These are phyloP conservation scores for Blera fallax DNA, from an alignment of 2,888 invertebrate genomes.

Conservation along the genomic window DNA sequence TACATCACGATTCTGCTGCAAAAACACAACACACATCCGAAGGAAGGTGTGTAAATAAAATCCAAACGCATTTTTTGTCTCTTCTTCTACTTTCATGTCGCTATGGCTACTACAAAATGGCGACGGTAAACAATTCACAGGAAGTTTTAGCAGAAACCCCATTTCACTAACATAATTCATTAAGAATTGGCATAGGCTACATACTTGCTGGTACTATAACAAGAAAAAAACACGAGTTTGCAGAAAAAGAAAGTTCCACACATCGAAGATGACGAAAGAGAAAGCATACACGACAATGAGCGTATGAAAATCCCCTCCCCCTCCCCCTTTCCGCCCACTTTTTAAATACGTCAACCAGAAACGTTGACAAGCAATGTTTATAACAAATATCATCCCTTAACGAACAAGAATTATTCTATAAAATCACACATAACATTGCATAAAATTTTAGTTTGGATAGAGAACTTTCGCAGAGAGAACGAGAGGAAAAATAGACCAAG, in stretches of 20 bases:
- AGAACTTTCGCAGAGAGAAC: slow-evolving; percentile 35
- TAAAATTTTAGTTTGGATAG: slow-evolving; percentile 58
- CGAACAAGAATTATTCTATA: background rate
- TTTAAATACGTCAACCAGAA: background rate
- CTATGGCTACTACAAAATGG: slow-evolving; percentile 64
- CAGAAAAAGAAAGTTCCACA: slow-evolving; percentile 62
- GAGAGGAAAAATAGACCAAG: slow-evolving; percentile 69
- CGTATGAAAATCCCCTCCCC: background rate
- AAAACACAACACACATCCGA: slow-evolving; percentile 2
- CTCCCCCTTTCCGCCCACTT: background rate
- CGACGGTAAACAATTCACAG: slow-evolving; percentile 60
- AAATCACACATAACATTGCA: background rate
- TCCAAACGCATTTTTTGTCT: slow-evolving; percentile 18
- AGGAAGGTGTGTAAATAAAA: slow-evolving; percentile 24
- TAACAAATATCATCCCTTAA: slow-evolving; percentile 12
- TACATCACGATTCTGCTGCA: slow-evolving; percentile 19
- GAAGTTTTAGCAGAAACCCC: slow-evolving; percentile 35
- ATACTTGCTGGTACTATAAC: background rate
- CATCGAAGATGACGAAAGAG: slow-evolving; percentile 42
- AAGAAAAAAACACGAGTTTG: background rate
- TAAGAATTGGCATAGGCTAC: slow-evolving; percentile 39
- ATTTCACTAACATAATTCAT: slow-evolving; percentile 27
- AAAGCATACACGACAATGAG: slow-evolving; percentile 30
- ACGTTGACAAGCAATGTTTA: slow-evolving; percentile 9
- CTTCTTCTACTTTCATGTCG: slow-evolving; percentile 5